Evolutionary conservation across 2,113 vertebrate species (phyloP), one percentile per base, ranked within the genome.

Genomic region (Petrocephalus microphthalmus): DNA sequence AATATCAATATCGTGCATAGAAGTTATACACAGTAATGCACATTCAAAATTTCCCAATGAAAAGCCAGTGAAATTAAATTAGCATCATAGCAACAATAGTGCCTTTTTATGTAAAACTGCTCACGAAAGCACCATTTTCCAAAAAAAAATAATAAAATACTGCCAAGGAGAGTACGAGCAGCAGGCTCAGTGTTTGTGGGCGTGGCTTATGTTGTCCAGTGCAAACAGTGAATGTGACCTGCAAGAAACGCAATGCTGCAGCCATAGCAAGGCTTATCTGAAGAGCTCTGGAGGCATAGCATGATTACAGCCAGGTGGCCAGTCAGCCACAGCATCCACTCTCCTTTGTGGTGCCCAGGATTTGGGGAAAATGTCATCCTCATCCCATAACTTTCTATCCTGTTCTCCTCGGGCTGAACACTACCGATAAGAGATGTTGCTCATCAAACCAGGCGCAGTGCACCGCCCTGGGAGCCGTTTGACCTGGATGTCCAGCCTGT

Each of bases 361-460:
- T n/a, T 88, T 56, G 42, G 47, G 74, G 47, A 42, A 84, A 89
- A 57, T 88, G 89, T 90, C 87, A 88, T 87, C 87, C 13, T 82
- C 49, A 47, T 90, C 82, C 85, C 78, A 42, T 47, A 85, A 85
- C 37, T 17, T 53, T 29, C 84, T 22, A 47, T 54, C 51, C 51
- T 87, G 81, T 42, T 57, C 86, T 90, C 78, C 51, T 22, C 42
- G 67, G 89, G 86, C 91, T 91, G 90, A 91, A 81, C 52, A 49
- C 25, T 13, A 47, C 49, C 56, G 90, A 91, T 92, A 91, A 91
- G 85, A 88, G 57, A 52, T 57, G 47, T 74, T 83, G 78, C 88
- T 89, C 90, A 91, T 91, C 90, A 91, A 87, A 91, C 56, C 54
- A 57, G 78, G 87, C 87, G 82, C 54, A 86, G 88, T 88, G 67